Evolutionary conservation across 2,113 vertebrate species (phyloP).

Genomic region (Myiagra hebetior): DNA sequence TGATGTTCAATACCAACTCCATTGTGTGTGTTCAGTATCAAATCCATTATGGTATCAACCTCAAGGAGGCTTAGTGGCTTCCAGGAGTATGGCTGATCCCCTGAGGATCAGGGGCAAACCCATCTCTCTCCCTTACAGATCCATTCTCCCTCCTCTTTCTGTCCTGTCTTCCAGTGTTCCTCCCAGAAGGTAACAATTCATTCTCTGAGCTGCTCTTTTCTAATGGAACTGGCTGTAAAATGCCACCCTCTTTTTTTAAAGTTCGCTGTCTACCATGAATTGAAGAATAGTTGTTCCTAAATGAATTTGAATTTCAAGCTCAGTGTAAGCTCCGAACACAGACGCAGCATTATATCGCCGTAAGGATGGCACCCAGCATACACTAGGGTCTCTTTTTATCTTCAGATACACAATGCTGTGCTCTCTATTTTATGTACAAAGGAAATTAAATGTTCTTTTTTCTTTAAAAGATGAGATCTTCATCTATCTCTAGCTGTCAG

Average conservation of each 20-base stretch:
- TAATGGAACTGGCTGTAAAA: not conserved
- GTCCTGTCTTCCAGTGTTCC: not conserved
- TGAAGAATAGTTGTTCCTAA: not conserved
- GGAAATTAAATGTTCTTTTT: slow-evolving; percentile 61
- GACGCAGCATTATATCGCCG: not conserved
- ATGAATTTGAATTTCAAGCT: slow-evolving; percentile 16
- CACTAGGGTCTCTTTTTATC: not conserved
- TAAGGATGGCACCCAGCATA: not conserved
- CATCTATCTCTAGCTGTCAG: slow-evolving; percentile 34
- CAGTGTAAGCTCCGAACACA: not conserved
- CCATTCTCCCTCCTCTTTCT: not conserved
- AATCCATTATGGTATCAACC: not conserved
- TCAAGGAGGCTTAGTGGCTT: not conserved
- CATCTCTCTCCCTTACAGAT: not conserved
- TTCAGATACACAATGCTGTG: slow-evolving; percentile 15
- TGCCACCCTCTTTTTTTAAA: not conserved
- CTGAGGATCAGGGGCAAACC: not conserved
- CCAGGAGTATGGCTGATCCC: not conserved
- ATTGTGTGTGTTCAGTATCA: not conserved
- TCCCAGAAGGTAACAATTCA: not conserved
- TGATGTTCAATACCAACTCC: not conserved
- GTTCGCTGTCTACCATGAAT: not conserved
- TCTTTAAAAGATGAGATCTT: slow-evolving; percentile 50
- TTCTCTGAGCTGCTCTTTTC: not conserved
- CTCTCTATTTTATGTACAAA: slow-evolving; percentile 32